Conservation (phyloP, 2,797 vertebrate species). For the Sciaenops ocellatus region DNA sequence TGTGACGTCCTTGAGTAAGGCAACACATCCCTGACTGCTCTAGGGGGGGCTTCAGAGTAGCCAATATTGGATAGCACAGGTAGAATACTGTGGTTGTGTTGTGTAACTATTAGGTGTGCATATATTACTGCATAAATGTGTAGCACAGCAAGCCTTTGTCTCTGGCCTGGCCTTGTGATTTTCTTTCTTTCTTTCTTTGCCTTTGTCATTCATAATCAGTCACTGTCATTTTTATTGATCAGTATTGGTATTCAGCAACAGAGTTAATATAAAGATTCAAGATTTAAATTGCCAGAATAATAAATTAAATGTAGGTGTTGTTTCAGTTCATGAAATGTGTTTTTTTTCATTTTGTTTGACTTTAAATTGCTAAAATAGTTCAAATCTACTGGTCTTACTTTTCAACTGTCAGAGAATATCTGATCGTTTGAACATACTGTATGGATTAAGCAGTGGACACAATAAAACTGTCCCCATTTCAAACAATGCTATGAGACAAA, state of each 20-base stretch:
- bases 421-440: not conserved
- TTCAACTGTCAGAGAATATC: not conserved
- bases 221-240: not conserved
- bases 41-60: constrained; percentile 7
- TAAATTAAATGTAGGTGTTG: not conserved
- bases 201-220: not conserved
- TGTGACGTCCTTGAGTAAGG: constrained; percentile 19
- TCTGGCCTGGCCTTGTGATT: not conserved
- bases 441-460: not conserved
- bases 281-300: not conserved
- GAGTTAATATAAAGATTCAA: not conserved
- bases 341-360: not conserved
- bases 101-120: constrained; percentile 1
- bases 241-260: not conserved
- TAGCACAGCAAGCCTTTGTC: not conserved
- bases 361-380: not conserved
- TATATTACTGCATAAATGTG: constrained; percentile 3
- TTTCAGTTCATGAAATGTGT: not conserved
- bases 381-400: not conserved
- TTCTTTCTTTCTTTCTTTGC: not conserved
- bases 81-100: not conserved
- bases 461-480: not conserved
- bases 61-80: not conserved
- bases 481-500: not conserved
- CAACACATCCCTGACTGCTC: constrained; percentile 14